phyloP scores from a whole-genome alignment of 2,797 vertebrate species.

The Carcharodon carcharias region DNA sequence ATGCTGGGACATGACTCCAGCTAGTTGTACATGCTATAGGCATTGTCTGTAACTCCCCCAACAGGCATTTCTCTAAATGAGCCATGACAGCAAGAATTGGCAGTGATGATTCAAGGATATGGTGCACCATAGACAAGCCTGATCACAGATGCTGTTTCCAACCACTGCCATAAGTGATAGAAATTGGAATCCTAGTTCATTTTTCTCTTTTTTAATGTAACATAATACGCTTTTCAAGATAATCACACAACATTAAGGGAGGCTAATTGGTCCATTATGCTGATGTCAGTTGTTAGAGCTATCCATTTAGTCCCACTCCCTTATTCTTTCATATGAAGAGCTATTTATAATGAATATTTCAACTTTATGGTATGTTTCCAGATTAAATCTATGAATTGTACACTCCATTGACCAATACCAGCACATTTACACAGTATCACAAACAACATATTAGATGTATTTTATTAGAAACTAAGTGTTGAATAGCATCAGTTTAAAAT shows the following conservation, averaged over 20 bases:
- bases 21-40: neutral
- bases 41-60: neutral
- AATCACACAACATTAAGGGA: neutral
- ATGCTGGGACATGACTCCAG: neutral
- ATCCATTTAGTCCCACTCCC: neutral
- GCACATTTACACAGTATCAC: neutral
- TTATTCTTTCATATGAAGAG: neutral
- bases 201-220: neutral
- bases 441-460: neutral
- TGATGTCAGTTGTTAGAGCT: neutral
- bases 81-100: neutral
- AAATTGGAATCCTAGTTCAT: neutral
- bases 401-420: neutral
- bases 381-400: neutral
- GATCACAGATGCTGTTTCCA: neutral
- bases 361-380: neutral
- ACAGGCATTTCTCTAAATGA: neutral
- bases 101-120: neutral
- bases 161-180: neutral
- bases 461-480: neutral
- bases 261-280: too few relatives aligned
- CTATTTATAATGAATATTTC: neutral
- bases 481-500: neutral
- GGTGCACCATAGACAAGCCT: neutral
- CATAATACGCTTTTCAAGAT: neutral